These are phyloP conservation scores for Drosophila buzzatii DNA, from an alignment of 2,888 invertebrate species.

Conservation along the genomic window DNA sequence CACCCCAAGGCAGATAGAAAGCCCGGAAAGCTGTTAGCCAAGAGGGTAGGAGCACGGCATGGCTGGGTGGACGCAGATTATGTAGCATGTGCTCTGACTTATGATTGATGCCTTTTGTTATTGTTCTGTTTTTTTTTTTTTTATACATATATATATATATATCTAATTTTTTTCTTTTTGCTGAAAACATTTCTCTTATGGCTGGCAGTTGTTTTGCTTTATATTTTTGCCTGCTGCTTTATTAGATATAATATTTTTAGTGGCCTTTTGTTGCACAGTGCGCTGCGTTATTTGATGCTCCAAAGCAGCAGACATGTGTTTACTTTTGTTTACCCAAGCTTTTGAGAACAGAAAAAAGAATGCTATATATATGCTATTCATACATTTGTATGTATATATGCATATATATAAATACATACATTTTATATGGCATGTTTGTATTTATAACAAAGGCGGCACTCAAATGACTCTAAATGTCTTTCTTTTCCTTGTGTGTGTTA, in stretches of 20 bases:
- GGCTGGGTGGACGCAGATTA: slow-evolving; percentile 44
- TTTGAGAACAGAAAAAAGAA: slow-evolving; percentile 19
- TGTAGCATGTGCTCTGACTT: slow-evolving; percentile 71
- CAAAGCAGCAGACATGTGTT: slow-evolving; percentile 65
- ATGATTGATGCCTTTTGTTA: slow-evolving; percentile 82
- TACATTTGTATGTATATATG: slow-evolving; percentile 13
- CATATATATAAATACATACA: slow-evolving; percentile 7
- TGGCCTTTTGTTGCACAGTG: slow-evolving; percentile 67
- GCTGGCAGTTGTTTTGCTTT: slow-evolving; percentile 52
- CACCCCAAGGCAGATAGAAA: slow-evolving; percentile 9
- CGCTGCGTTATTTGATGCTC: slow-evolving; percentile 52
- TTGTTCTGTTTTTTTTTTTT: slow-evolving; percentile 33
- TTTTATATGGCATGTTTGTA: slow-evolving; percentile 55
- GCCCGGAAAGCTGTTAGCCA: slow-evolving; percentile 3
- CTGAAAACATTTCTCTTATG: slow-evolving; percentile 40
- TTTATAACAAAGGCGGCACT: slow-evolving; percentile 71
- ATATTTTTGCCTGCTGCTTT: slow-evolving; percentile 69
- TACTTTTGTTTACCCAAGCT: slow-evolving; percentile 60
- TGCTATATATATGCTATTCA: slow-evolving; percentile 20
- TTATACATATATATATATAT: slow-evolving; percentile 10
- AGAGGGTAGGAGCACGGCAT: not conserved
- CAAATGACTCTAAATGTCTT: slow-evolving; percentile 65
- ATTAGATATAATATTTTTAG: slow-evolving; percentile 80
- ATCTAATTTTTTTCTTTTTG: slow-evolving; percentile 17
- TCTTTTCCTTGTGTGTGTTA: slow-evolving; percentile 21